Evolutionary conservation across 2,113 vertebrate species (phyloP).

Genomic region (Manacus vitellinus): DNA sequence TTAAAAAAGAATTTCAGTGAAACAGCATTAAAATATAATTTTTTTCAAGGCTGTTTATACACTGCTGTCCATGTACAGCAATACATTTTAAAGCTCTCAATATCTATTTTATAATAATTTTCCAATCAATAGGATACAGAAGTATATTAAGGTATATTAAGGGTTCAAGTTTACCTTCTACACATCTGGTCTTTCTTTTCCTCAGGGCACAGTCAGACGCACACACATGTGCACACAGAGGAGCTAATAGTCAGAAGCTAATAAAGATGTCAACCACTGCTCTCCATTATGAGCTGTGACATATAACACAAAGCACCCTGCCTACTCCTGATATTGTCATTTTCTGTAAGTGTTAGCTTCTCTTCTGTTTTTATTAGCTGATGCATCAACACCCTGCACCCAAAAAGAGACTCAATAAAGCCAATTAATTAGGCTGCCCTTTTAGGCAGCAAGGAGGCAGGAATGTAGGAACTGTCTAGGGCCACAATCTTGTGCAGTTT

Average conservation of each 20-base stretch:
- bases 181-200: neutral
- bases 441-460: conserved; percentile 36
- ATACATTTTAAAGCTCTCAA: neutral
- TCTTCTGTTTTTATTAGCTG: conserved; percentile 50
- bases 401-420: conserved; percentile 45
- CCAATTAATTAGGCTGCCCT: conserved; percentile 59
- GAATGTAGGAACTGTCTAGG: neutral
- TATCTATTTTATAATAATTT: neutral
- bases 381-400: conserved; percentile 46
- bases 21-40: neutral
- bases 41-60: neutral
- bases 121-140: neutral
- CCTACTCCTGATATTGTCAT: conserved; percentile 21
- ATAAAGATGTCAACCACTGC: conserved; percentile 51
- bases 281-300: conserved; percentile 48
- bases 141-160: neutral
- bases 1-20: neutral
- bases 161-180: neutral
- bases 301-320: conserved; percentile 24
- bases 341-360: conserved; percentile 35
- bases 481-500: neutral
- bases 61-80: neutral
- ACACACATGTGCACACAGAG: fast-evolving
- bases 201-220: fast-evolving
- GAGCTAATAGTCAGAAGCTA: neutral